A percentile compares a stretch with the other conserved stretches of the same genome.
Evolutionary conservation across 2,888 invertebrate genomes (phyloP).

Genomic region (Baronia brevicornis): DNA sequence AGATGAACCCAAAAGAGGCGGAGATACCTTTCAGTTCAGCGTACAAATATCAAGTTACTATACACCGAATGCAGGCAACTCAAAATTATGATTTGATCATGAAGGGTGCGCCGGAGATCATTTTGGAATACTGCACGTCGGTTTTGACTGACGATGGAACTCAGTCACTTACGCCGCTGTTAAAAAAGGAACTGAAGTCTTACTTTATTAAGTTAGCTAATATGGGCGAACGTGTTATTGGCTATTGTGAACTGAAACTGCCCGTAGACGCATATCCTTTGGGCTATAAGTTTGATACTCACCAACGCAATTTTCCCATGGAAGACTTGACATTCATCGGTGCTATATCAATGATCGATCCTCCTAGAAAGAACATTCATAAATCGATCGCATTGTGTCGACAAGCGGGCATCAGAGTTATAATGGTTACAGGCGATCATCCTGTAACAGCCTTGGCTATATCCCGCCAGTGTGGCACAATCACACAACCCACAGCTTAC

Average conservation of each 20-base stretch:
- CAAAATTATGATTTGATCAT: constrained; percentile 78
- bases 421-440: constrained; percentile 85
- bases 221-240: constrained; percentile 89
- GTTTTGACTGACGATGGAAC: constrained; percentile 75
- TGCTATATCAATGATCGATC: constrained; percentile 83
- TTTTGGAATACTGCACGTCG: constrained; percentile 78
- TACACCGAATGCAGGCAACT: constrained; percentile 75
- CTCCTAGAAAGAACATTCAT: constrained; percentile 79
- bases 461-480: constrained; percentile 79
- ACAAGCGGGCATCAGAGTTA: constrained; percentile 81
- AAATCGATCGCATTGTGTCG: constrained; percentile 80
- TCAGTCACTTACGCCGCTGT: constrained; percentile 50
- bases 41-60: constrained; percentile 82
- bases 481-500: constrained; percentile 78
- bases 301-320: constrained; percentile 80
- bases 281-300: constrained; percentile 74
- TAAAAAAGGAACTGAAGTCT: constrained; percentile 74
- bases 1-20: constrained; percentile 71
- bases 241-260: constrained; percentile 84
- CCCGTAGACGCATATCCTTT: constrained; percentile 66
- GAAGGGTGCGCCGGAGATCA: constrained; percentile 86
- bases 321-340: constrained; percentile 76
- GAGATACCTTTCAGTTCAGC: constrained; percentile 83
- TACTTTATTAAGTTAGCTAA: constrained; percentile 87
- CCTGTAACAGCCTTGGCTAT: constrained; percentile 84